Percentiles rank a stretch among this genome's conserved stretches.
Conservation (phyloP, 1,140 invertebrate species). For the Pseudobourletiella spinata region DNA sequence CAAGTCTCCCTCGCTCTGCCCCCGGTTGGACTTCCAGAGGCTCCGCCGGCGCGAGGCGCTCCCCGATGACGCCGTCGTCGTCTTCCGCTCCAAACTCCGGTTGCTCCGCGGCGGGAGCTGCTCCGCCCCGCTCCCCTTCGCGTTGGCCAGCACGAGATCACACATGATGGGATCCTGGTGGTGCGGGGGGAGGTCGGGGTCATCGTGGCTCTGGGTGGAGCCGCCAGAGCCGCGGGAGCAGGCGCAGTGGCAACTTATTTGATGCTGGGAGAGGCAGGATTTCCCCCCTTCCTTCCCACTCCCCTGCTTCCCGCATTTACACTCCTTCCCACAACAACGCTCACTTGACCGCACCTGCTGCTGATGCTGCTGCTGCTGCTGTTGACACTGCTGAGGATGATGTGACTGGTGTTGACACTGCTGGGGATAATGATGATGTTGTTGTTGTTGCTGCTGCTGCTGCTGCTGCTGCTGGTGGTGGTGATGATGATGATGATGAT, state of each 20-base stretch:
- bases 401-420: slow-evolving; percentile 22
- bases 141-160: slow-evolving; percentile 31
- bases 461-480: background rate
- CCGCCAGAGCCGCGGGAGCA: slow-evolving; percentile 17
- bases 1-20: slow-evolving; percentile 29
- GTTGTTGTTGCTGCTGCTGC: background rate
- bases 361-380: background rate
- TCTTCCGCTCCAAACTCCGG: slow-evolving; percentile 21
- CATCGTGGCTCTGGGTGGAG: slow-evolving; percentile 7
- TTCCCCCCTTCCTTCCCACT: slow-evolving; percentile 3
- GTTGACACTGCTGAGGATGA: slow-evolving; percentile 12
- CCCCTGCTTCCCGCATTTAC: background rate
- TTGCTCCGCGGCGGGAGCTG: background rate
- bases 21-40: slow-evolving; percentile 14
- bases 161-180: slow-evolving; percentile 17
- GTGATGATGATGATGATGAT: background rate
- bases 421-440: no score
- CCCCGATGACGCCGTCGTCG: background rate
- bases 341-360: background rate
- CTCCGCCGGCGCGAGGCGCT: background rate
- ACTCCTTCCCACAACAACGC: background rate
- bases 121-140: slow-evolving; percentile 6
- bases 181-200: background rate
- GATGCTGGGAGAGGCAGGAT: slow-evolving; percentile 19
- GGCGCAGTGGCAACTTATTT: slow-evolving; percentile 29